phyloP scores from a whole-genome alignment of 2,888 invertebrate species.

The Stenodema calcarata region DNA sequence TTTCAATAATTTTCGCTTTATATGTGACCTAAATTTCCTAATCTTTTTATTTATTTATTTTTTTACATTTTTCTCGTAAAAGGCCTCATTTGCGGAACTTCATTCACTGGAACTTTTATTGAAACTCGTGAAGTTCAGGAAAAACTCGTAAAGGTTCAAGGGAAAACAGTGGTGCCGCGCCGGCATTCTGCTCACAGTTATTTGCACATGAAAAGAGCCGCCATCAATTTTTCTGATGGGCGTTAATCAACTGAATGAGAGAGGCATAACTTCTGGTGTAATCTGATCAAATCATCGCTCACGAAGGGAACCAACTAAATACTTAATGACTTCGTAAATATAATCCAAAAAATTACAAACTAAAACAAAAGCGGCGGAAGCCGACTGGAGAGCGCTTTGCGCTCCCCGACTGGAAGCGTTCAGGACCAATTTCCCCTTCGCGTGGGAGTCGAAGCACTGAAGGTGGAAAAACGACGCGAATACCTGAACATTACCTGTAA shows the following conservation, averaged over 20 bases:
- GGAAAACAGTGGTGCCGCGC: background rate
- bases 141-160: background rate
- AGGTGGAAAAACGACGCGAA: background rate
- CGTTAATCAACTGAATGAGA: background rate
- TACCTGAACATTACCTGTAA: background rate
- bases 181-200: background rate
- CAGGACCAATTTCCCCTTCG: background rate
- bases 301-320: background rate
- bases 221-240: background rate
- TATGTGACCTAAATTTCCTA: too few species aligned
- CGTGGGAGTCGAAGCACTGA: background rate
- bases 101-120: too few species aligned
- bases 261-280: background rate
- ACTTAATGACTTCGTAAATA: slow-evolving; percentile 5
- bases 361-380: background rate
- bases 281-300: slow-evolving; percentile 6
- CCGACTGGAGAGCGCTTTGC: background rate
- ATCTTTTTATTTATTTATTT: too few species aligned
- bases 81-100: too few species aligned
- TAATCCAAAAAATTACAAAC: background rate
- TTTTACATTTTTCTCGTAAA: too few species aligned
- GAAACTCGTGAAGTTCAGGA: too few species aligned
- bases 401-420: background rate
- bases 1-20: too few species aligned
- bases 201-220: background rate